Conservation (phyloP, 2,888 invertebrate genomes). For the Cephus pulcher region DNA sequence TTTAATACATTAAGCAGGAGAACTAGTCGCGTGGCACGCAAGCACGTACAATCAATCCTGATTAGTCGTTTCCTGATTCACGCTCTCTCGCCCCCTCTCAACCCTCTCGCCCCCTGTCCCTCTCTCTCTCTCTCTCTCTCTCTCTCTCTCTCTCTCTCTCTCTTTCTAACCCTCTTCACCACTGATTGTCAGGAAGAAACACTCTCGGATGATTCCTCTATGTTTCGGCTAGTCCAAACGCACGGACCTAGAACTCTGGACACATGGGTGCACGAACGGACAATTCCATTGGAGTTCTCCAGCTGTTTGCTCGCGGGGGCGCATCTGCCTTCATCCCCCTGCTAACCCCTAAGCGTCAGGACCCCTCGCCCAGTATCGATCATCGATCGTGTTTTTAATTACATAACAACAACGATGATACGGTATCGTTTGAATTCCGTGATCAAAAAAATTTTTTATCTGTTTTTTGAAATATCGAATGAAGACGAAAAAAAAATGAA, state of each 20-base stretch:
- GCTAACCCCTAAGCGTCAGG: neutral
- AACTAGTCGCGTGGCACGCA: slow-evolving; percentile 40
- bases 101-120: slow-evolving; percentile 14
- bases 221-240: slow-evolving; percentile 33
- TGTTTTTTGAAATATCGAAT: neutral
- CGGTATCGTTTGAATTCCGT: neutral
- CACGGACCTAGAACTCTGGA: slow-evolving; percentile 34
- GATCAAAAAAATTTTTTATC: neutral
- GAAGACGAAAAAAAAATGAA: neutral
- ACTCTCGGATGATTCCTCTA: slow-evolving; percentile 22
- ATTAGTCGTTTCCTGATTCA: slow-evolving; percentile 19
- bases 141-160: slow-evolving; percentile 14
- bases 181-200: neutral
- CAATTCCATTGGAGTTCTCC: slow-evolving; percentile 34
- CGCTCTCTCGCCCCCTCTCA: slow-evolving; percentile 26
- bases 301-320: slow-evolving; percentile 58
- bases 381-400: neutral
- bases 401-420: neutral
- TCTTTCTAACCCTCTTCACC: slow-evolving; percentile 3
- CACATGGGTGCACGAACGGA: slow-evolving; percentile 32
- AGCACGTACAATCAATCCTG: slow-evolving; percentile 26
- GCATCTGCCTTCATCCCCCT: slow-evolving; percentile 51
- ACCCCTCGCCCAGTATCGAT: neutral
- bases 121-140: slow-evolving; percentile 15
- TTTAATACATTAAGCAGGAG: slow-evolving; percentile 40